A percentile compares a stretch with the other conserved stretches of the same genome.
phyloP scores from a whole-genome alignment of 2,113 vertebrate species.

The Semicossyphus pulcher region DNA sequence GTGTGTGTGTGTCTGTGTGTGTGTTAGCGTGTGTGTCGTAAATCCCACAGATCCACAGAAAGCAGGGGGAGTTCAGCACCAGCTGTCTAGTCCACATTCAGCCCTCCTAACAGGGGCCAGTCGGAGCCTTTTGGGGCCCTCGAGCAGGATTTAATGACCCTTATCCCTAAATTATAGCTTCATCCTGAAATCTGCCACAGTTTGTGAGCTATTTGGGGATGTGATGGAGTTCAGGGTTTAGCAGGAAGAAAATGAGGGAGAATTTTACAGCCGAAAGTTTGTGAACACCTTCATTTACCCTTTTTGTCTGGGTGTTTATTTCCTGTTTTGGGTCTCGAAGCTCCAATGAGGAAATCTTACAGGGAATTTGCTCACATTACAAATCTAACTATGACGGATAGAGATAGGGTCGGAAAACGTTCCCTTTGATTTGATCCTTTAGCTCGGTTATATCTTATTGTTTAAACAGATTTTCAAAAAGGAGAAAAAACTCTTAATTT shows the following conservation, averaged over 20 bases:
- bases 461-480: no score
- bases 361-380: no score
- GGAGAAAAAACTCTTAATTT: no score
- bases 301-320: no score
- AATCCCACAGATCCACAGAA: slow-evolving; percentile 24
- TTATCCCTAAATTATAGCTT: neutral
- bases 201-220: neutral
- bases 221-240: neutral
- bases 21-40: slow-evolving; percentile 6
- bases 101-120: neutral
- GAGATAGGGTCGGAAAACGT: no score
- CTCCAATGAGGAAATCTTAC: no score
- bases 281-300: neutral
- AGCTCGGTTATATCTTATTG: no score
- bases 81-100: neutral
- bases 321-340: no score
- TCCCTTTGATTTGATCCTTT: no score
- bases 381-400: no score
- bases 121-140: neutral
- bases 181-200: neutral
- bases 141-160: neutral
- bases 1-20: slow-evolving; percentile 8
- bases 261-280: no score
- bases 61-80: neutral
- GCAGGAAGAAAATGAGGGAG: neutral